Conservation (phyloP, 30 jellyfish, hydroid and myxozoan genomes). For the Hydractinia echinata region DNA sequence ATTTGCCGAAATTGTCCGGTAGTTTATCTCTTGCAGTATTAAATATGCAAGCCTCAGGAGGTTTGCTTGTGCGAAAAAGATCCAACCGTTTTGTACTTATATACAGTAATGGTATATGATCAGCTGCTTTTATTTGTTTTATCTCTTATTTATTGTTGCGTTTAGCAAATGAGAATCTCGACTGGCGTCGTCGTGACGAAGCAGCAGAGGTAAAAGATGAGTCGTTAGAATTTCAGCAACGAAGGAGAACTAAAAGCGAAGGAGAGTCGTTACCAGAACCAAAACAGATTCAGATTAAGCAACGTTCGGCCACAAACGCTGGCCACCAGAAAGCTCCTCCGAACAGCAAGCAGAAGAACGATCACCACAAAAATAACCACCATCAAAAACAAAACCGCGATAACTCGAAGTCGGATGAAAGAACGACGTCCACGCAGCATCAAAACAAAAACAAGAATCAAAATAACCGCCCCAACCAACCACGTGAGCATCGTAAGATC, state of each 20-base stretch:
- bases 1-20: too few species aligned
- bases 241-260: constrained; percentile 39
- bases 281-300: constrained; percentile 6
- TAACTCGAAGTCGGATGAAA: background rate
- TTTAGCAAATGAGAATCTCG: constrained; percentile 23
- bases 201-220: background rate
- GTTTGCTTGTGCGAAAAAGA: background rate
- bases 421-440: background rate
- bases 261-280: constrained; percentile 31
- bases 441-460: constrained; percentile 41
- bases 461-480: constrained; percentile 49
- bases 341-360: background rate
- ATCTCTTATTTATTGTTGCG: background rate
- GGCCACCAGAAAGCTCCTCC: background rate
- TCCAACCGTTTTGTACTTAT: background rate
- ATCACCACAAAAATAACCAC: background rate
- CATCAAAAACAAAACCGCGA: constrained; percentile 12
- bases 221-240: constrained; percentile 30
- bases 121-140: too few species aligned
- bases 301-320: constrained; percentile 25
- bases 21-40: too few species aligned
- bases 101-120: background rate
- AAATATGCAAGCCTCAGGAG: background rate
- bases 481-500: constrained; percentile 30
- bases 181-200: constrained; percentile 32